phyloP scores from a whole-genome alignment of 2,797 vertebrate genomes.

The Pristis pectinata region DNA sequence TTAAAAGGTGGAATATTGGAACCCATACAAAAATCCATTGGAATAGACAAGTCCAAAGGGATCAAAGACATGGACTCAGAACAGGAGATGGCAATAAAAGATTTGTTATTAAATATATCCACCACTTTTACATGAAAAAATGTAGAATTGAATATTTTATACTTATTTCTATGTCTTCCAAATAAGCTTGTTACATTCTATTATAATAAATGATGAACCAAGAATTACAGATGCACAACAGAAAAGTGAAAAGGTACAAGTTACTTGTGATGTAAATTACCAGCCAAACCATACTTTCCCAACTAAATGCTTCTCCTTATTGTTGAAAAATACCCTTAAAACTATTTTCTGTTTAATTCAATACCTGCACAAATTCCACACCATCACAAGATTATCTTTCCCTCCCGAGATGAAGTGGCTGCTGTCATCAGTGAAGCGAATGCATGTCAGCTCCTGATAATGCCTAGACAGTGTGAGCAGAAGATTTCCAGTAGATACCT shows the following conservation, averaged over 20 bases:
- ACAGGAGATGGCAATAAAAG: not conserved
- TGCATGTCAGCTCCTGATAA: constrained; percentile 86
- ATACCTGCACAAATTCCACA: constrained; percentile 84
- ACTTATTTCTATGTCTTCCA: not conserved
- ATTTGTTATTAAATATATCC: not conserved
- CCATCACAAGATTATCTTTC: constrained; percentile 84
- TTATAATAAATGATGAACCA: not conserved
- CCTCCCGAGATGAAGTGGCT: constrained; percentile 88
- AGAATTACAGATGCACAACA: not conserved
- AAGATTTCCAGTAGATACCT: constrained; percentile 83
- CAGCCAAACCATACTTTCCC: not conserved
- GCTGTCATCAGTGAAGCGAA: constrained; percentile 83
- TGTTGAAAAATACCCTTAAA: not conserved
- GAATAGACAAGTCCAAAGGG: not conserved
- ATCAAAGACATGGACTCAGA: not conserved
- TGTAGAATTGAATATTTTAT: not conserved
- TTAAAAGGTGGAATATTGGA: not conserved
- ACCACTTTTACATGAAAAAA: not conserved
- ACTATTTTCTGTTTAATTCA: not conserved
- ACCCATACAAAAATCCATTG: not conserved
- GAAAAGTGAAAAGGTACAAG: too few species aligned
- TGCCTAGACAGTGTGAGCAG: constrained; percentile 78
- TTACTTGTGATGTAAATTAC: not conserved
- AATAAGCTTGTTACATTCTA: not conserved
- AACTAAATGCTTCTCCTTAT: not conserved